These are phyloP conservation scores for Diuraphis noxia DNA, from an alignment of 1,140 invertebrate species.

Conservation along the genomic window DNA sequence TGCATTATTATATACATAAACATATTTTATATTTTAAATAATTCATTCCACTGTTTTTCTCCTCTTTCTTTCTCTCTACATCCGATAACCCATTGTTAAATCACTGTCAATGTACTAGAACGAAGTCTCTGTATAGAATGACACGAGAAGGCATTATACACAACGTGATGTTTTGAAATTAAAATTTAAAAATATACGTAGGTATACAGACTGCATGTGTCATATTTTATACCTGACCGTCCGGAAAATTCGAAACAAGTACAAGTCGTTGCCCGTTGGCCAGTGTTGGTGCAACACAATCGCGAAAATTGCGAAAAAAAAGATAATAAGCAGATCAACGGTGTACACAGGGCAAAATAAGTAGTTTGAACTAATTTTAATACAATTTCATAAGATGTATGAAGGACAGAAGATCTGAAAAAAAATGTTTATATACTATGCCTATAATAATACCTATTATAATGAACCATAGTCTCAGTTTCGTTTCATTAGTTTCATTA, in stretches of 20 bases:
- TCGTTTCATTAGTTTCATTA: constrained; percentile 9
- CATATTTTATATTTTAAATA: constrained; percentile 13
- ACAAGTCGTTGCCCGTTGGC: background rate
- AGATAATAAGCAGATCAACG: background rate
- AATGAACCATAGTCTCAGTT: background rate
- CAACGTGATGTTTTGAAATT: background rate
- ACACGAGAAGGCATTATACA: background rate
- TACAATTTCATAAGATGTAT: background rate
- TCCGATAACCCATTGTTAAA: background rate
- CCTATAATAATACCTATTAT: background rate
- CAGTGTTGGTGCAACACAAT: background rate
- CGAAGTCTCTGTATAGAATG: background rate
- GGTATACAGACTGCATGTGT: background rate
- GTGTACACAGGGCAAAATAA: background rate
- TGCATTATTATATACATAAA: background rate
- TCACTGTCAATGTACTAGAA: constrained; percentile 16
- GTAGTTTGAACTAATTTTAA: background rate
- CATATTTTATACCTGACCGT: background rate
- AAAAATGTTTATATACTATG: background rate
- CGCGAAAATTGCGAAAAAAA: background rate
- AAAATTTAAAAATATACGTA: background rate
- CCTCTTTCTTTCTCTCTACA: background rate
- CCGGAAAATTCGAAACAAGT: background rate
- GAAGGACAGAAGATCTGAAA: background rate
- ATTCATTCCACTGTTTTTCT: background rate